Evolutionary conservation across 2,888 invertebrate genomes (phyloP), one percentile per base, ranked within the genome.

Genomic region (Ditula angustiorana): DNA sequence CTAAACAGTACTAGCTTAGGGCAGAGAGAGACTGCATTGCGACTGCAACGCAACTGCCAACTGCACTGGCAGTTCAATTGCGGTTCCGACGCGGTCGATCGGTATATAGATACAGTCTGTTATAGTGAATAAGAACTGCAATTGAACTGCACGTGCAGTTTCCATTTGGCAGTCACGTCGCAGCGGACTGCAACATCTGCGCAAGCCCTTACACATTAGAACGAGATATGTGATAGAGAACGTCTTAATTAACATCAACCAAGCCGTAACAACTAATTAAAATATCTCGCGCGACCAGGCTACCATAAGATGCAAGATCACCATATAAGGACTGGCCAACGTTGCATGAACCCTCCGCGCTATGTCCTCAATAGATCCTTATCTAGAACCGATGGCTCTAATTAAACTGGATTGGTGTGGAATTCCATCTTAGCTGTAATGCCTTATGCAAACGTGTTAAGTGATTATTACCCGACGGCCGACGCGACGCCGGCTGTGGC

Each of bases 211-310:
- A 56, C 33, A 23, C 7, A 21, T 28, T 52, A 30, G 26, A 44
- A 19, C 24, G 28, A 59, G 24, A 59, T 62, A 53, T 44, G 11
- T 19, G 13, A 33, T 28, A 58, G 61, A 65, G 73, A 69, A 75
- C 74, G 71, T 79, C 79, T 80, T 80, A 80, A 81, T 82, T 77
- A 81, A 74, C 69, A 37, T 23, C 52, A 64, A 63, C 57, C 46
- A 53, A 69, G 68, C 56, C 67, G 70, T 73, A 71, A 75, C 73
- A 68, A 70, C 67, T 78, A 74, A 78, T 82, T 82, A 81, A 80
- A 79, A 81, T 79, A 70, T 69, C 73, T 74, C 21, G 68, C 71
- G 71, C 46, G 76, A 71, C 76, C 77, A 69, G 67, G 67, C 69
- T 70, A 69, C 68, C 75, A 75, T 69, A 62, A 64, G 68, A 63